Evolutionary conservation across 1,140 invertebrate species (phyloP).

Genomic region (Nymphalis io): DNA sequence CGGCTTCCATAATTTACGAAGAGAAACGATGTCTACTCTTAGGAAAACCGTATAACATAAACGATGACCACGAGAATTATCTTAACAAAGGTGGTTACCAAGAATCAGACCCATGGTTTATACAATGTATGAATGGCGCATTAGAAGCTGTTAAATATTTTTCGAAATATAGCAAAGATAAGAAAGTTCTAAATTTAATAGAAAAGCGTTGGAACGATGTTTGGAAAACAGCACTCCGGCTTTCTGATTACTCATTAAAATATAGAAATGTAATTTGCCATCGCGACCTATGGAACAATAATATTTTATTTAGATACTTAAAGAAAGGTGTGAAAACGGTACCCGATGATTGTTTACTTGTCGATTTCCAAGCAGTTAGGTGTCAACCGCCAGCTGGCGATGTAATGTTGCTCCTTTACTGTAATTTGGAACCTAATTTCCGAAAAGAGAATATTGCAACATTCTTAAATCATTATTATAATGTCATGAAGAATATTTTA

Average conservation of each 20-base stretch:
- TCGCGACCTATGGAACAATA: constrained; percentile 84
- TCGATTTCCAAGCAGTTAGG: constrained; percentile 82
- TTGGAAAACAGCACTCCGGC: constrained; percentile 52
- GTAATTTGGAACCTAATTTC: constrained; percentile 61
- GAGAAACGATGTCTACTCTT: constrained; percentile 51
- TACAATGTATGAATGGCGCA: constrained; percentile 61
- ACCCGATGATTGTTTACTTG: constrained; percentile 79
- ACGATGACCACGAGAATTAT: constrained; percentile 52
- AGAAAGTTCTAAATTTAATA: constrained; percentile 44
- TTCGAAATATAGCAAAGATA: constrained; percentile 53
- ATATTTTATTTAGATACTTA: constrained; percentile 83
- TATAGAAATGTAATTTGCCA: constrained; percentile 82
- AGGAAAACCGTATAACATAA: constrained; percentile 45
- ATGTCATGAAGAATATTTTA: constrained; percentile 67
- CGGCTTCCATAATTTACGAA: constrained; percentile 65
- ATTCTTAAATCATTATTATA: constrained; percentile 79
- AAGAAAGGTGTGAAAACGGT: constrained; percentile 38
- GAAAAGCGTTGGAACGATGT: constrained; percentile 56
- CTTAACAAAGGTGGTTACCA: constrained; percentile 56
- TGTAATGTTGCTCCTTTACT: constrained; percentile 71
- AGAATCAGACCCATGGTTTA: constrained; percentile 52
- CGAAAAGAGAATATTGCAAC: constrained; percentile 66
- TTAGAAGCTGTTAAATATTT: constrained; percentile 57
- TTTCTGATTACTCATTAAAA: constrained; percentile 48
- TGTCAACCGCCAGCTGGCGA: constrained; percentile 82